Percentiles rank a stretch among this genome's conserved stretches.
phyloP scores from a whole-genome alignment of 2,797 vertebrate genomes.

The Typhlichthys eigenmanni region DNA sequence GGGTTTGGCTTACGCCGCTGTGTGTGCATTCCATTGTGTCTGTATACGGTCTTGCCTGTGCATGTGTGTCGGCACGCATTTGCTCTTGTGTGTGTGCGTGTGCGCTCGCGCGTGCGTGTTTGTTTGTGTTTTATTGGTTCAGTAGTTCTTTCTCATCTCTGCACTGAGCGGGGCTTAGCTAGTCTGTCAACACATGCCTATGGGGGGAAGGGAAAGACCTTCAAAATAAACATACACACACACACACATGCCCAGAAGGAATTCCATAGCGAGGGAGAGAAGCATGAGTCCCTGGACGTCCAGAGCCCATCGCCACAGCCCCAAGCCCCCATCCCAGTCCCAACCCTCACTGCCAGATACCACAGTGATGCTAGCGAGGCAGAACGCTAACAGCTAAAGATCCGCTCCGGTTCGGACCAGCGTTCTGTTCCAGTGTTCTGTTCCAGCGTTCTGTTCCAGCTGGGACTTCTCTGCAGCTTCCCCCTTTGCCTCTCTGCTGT shows the following conservation, averaged over 20 bases:
- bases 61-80: constrained; percentile 63
- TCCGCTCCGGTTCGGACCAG: constrained; percentile 28
- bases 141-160: constrained; percentile 47
- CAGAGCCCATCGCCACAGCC: constrained; percentile 25
- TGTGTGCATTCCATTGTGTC: constrained; percentile 53
- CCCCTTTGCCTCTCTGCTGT: constrained; percentile 33
- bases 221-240: constrained; percentile 64
- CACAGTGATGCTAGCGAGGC: constrained; percentile 67
- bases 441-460: constrained; percentile 2
- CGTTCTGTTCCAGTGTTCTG: constrained; percentile 6
- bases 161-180: constrained; percentile 52
- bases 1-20: constrained; percentile 48
- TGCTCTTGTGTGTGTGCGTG: constrained; percentile 47
- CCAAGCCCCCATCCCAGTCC: constrained; percentile 34
- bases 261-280: constrained; percentile 56
- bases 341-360: constrained; percentile 71
- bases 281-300: constrained; percentile 26
- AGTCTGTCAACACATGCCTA: constrained; percentile 60
- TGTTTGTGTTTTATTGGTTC: constrained; percentile 32
- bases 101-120: constrained; percentile 26
- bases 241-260: constrained; percentile 45
- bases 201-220: constrained; percentile 30
- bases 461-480: constrained; percentile 11
- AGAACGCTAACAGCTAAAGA: constrained; percentile 46
- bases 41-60: constrained; percentile 53